phyloP scores from a whole-genome alignment of 1,140 invertebrate genomes.

The Megalonaias nervosa region DNA sequence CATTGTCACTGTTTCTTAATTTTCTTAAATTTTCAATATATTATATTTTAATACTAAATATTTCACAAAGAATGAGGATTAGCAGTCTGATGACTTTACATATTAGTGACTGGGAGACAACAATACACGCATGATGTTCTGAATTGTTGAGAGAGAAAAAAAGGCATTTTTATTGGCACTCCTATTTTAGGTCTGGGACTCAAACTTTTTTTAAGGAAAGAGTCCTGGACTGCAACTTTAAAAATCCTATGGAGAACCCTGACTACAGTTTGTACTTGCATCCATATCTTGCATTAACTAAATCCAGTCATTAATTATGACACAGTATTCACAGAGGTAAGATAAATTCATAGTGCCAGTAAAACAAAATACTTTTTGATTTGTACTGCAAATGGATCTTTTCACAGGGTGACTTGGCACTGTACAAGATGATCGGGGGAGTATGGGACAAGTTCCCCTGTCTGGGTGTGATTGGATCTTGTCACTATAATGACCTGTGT shows the following conservation, averaged over 20 bases:
- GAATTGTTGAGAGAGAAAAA: too few species aligned
- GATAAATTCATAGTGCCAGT: not conserved
- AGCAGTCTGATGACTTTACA: too few species aligned
- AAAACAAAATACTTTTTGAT: not conserved
- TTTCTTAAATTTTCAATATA: too few species aligned
- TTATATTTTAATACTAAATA: too few species aligned
- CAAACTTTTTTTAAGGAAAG: too few species aligned
- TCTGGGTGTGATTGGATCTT: constrained; percentile 53
- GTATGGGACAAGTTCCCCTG: constrained; percentile 53
- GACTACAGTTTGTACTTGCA: not conserved
- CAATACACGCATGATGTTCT: too few species aligned
- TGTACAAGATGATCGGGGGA: constrained; percentile 42
- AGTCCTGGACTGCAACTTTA: too few species aligned
- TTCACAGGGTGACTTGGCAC: constrained; percentile 39
- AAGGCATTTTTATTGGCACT: too few species aligned
- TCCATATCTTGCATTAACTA: not conserved
- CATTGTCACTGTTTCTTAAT: too few species aligned
- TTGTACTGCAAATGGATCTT: not conserved
- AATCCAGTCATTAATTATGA: not conserved
- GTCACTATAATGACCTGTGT: constrained; percentile 54
- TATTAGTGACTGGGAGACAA: too few species aligned
- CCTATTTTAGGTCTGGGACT: not conserved
- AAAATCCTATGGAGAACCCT: too few species aligned
- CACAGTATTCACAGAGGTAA: not conserved
- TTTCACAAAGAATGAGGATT: too few species aligned